A percentile compares a stretch with the other conserved stretches of the same genome.
These are phyloP conservation scores for Panagrolaimus sp. DNA, from an alignment of 1,140 invertebrate genomes.

Conservation along the genomic window DNA sequence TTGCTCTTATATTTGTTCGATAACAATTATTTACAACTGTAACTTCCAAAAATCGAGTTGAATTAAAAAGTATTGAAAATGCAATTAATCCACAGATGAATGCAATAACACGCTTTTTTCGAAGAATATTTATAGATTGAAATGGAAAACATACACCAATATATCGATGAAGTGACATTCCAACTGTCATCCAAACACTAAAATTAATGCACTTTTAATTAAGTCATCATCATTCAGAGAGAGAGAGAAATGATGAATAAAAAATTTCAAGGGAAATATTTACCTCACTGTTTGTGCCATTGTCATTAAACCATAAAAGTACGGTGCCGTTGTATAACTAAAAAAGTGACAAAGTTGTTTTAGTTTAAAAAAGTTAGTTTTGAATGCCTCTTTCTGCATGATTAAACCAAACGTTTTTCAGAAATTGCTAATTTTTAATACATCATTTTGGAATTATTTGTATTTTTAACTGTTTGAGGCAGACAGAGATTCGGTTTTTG, in stretches of 20 bases:
- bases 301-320: constrained; percentile 47
- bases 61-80: constrained; percentile 41
- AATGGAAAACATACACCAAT: constrained; percentile 51
- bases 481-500: too few relatives aligned
- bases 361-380: neutral
- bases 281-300: constrained; percentile 46
- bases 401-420: too few relatives aligned
- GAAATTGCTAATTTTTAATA: too few relatives aligned
- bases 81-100: constrained; percentile 35
- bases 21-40: constrained; percentile 28
- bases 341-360: constrained; percentile 19
- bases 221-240: neutral
- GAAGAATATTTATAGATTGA: constrained; percentile 31
- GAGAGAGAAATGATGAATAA: neutral
- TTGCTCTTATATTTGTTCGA: constrained; percentile 27
- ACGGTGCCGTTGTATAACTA: constrained; percentile 38
- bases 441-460: too few relatives aligned
- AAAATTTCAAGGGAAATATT: constrained; percentile 14
- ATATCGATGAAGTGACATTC: constrained; percentile 43
- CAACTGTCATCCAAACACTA: constrained; percentile 52
- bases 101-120: constrained; percentile 31
- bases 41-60: constrained; percentile 46
- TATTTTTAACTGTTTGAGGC: too few relatives aligned
- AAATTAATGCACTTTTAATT: constrained; percentile 19
- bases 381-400: too few relatives aligned